Evolutionary conservation across 2,888 invertebrate species (phyloP), one percentile per base, ranked within the genome.

Genomic region (Fragum whitleyi): DNA sequence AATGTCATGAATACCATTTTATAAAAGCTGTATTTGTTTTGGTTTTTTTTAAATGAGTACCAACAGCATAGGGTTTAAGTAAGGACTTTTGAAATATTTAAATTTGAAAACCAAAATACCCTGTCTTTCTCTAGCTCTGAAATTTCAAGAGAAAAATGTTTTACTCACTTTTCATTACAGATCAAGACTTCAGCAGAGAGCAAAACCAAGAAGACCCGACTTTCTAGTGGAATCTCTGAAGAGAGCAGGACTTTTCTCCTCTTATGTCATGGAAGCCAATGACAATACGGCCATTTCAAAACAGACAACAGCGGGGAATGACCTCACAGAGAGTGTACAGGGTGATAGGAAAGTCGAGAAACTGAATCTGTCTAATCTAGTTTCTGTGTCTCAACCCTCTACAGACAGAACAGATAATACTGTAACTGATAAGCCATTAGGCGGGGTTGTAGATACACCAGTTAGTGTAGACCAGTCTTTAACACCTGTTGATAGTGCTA

Each of bases 171-270:
- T n/a, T n/a, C n/a, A n/a, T n/a, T n/a, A n/a, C 32, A 74, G 69
- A 26, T 77, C 29, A 14, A 67, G 62, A 55, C 65, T 57, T n/a
- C 81, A 81, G 36, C 32, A 67, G 11, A 74, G 90, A 67, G 87
- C 88, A 32, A 81, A 81, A 39, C 92, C 92, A 16, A 86, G 90
- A 32, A 87, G 86, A 57, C 92, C 92, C 29, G 86, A 88, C 32
- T 92, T 92, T 73, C 85, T 92, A 42, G 85, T 90, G 29, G 91
- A 91, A 32, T 92, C 92, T 0, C 80, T 92, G 51, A 90, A 92
- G 79, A 83, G 90, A 67, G 92, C 90, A 23, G 92, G 92, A 3
- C 82, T 92, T 26, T 87, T 86, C 65, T 61, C 76, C 16, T 36
- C 65, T 23, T 65, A 23, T 65, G 42, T 11, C 32, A 67, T 16